Conservation (phyloP, 2,888 invertebrate genomes). For the Malthinus seriepunctatus region DNA sequence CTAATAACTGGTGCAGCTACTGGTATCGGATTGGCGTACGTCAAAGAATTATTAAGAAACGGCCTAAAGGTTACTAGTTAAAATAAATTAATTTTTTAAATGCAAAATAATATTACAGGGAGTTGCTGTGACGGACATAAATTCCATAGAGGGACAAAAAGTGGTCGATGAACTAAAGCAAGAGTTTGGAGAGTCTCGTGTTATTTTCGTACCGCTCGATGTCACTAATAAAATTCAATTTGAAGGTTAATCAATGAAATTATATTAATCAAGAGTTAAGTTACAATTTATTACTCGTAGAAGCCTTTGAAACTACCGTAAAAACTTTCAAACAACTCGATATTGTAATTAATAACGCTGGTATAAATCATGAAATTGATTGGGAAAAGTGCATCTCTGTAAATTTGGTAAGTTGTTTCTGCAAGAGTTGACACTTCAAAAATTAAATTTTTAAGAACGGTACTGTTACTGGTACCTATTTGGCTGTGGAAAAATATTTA, state of each 20-base stretch:
- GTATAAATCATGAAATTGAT: conserved; percentile 30
- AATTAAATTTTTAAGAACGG: conserved; percentile 16
- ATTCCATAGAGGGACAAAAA: conserved; percentile 58
- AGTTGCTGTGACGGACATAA: conserved; percentile 44
- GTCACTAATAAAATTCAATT: conserved; percentile 74
- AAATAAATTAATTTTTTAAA: not conserved
- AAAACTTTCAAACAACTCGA: conserved; percentile 24
- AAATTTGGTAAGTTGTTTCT: conserved; percentile 38
- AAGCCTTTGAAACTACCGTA: conserved; percentile 7
- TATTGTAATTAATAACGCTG: conserved; percentile 36
- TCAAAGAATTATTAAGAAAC: conserved; percentile 10
- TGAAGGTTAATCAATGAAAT: conserved; percentile 63
- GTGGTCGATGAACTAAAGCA: conserved; percentile 64
- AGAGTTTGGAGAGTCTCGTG: conserved; percentile 68
- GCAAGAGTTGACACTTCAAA: too few relatives aligned
- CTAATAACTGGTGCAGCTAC: not conserved
- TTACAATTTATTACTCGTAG: not conserved
- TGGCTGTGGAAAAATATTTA: conserved; percentile 35
- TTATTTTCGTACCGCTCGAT: conserved; percentile 71
- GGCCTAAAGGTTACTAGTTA: conserved; percentile 14
- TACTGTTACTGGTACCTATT: conserved; percentile 30
- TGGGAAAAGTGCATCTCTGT: conserved; percentile 33
- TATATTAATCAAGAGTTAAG: not conserved
- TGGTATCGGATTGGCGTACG: conserved; percentile 1
- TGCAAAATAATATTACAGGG: conserved; percentile 35